A percentile compares a stretch with the other conserved stretches of the same genome.
Conservation (phyloP, 1,140 invertebrate genomes). For the Sinella curviseta region DNA sequence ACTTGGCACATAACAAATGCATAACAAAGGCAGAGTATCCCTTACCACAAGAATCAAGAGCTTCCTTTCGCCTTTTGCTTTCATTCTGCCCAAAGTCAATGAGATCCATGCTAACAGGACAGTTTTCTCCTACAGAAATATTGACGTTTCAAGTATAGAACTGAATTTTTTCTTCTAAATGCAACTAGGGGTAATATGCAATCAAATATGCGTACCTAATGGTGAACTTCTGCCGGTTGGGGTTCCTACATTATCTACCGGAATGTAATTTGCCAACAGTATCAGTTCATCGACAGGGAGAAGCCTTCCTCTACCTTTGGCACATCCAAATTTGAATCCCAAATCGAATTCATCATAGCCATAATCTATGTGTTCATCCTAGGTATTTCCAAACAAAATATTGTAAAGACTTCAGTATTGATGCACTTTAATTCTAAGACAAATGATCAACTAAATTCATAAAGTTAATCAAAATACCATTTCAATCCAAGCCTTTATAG, state of each 20-base stretch:
- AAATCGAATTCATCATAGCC: slow-evolving; percentile 27
- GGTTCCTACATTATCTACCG: not conserved
- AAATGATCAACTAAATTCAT: slow-evolving; percentile 7
- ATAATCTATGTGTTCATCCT: slow-evolving; percentile 34
- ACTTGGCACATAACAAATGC: no score
- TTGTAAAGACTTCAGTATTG: no score
- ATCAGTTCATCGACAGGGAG: slow-evolving; percentile 32
- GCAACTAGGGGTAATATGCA: not conserved
- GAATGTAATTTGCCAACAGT: slow-evolving; percentile 27
- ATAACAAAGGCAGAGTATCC: no score
- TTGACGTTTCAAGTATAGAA: not conserved
- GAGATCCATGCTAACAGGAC: slow-evolving; percentile 14
- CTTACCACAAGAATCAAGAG: not conserved
- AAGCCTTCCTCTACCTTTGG: slow-evolving; percentile 29
- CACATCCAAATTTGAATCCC: slow-evolving; percentile 31
- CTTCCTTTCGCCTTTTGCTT: not conserved
- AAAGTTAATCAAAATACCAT: not conserved
- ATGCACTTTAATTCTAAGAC: no score
- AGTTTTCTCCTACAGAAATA: not conserved
- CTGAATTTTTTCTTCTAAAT: not conserved
- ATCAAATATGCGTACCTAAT: not conserved
- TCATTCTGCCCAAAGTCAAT: slow-evolving; percentile 12
- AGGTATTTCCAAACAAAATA: no score
- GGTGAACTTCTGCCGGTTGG: not conserved
- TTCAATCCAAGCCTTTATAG: slow-evolving; percentile 35